Conservation (phyloP, 35 echinoderm and acorn worm genomes). For the Chiridota heheva region DNA sequence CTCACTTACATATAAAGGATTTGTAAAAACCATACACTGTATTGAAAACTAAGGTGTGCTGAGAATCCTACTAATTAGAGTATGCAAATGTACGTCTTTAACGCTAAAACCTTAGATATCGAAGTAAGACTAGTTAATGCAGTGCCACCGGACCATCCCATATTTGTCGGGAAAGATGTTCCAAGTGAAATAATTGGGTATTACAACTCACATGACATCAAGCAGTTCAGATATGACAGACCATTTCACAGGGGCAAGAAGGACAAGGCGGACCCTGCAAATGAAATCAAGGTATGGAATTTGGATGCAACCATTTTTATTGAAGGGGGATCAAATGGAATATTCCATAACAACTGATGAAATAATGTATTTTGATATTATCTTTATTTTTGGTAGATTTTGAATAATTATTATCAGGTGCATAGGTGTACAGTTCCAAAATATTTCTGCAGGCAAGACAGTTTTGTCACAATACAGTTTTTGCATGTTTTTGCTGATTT, state of each 20-base stretch:
- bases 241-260: slow-evolving; percentile 81
- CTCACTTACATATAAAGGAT: no score
- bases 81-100: not conserved
- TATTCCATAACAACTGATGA: not conserved
- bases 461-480: no score
- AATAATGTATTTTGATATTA: no score
- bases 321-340: no score
- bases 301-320: no score
- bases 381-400: no score
- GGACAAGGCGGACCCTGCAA: slow-evolving; percentile 60
- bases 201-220: slow-evolving; percentile 59
- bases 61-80: not conserved
- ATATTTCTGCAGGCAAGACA: no score
- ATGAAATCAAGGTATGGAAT: slow-evolving; percentile 78
- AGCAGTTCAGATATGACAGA: slow-evolving; percentile 74
- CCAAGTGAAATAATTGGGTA: slow-evolving; percentile 47
- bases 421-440: no score
- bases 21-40: not conserved
- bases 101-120: slow-evolving; percentile 44
- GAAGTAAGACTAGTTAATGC: slow-evolving; percentile 58
- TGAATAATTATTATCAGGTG: no score
- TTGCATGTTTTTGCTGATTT: no score
- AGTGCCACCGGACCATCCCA: slow-evolving; percentile 29
- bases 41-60: not conserved
- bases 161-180: slow-evolving; percentile 38